Evolutionary conservation across 2,797 vertebrate genomes (phyloP).

Genomic region (Lagocephalus sceleratus): DNA sequence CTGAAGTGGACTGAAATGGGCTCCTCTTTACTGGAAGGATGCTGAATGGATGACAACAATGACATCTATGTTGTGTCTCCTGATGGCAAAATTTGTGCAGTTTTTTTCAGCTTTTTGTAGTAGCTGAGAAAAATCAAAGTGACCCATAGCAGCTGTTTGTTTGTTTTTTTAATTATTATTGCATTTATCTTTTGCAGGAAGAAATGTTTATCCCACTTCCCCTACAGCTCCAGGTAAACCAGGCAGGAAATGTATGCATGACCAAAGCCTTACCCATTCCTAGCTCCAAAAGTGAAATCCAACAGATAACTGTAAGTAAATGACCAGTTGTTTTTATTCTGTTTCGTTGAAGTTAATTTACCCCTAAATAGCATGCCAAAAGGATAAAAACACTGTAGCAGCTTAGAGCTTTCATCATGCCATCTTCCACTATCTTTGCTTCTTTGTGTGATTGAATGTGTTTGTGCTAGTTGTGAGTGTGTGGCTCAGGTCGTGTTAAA

Average conservation of each 20-base stretch:
- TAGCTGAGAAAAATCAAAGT: neutral
- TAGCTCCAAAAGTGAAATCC: conserved; percentile 74
- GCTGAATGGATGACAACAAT: conserved; percentile 41
- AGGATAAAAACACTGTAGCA: no score
- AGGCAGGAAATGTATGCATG: conserved; percentile 60
- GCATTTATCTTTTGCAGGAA: conserved; percentile 55
- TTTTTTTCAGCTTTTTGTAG: conserved; percentile 5
- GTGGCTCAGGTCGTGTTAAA: no score
- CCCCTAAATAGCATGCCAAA: no score
- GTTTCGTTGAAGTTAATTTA: no score
- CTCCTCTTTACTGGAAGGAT: conserved; percentile 26
- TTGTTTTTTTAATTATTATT: conserved; percentile 4
- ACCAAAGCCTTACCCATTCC: conserved; percentile 70
- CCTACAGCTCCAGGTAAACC: conserved; percentile 65
- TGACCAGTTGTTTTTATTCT: neutral
- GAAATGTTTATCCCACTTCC: conserved; percentile 72
- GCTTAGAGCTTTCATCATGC: no score
- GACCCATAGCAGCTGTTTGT: neutral
- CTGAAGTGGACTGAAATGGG: conserved; percentile 44
- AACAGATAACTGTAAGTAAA: conserved; percentile 73
- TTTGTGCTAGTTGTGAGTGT: no score
- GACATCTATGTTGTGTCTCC: conserved; percentile 18
- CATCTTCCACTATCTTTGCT: no score
- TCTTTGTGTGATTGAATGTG: no score
- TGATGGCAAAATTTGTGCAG: conserved; percentile 12